These are phyloP conservation scores for Labeo catla DNA, from an alignment of 2,113 vertebrate genomes.

Conservation along the genomic window DNA sequence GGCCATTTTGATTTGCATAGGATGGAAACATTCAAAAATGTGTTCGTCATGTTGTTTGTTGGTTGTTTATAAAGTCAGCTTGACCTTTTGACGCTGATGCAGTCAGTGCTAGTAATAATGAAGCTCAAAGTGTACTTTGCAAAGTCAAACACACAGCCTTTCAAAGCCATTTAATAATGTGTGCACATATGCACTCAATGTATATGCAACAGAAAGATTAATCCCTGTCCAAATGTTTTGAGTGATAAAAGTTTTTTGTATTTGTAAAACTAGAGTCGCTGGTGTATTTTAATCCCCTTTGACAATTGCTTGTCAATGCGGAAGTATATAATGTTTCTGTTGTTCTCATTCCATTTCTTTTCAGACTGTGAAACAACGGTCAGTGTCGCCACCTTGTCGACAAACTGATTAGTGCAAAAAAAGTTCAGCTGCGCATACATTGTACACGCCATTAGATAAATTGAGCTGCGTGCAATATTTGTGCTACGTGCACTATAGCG, in stretches of 20 bases:
- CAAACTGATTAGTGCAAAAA: neutral
- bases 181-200: too few relatives aligned
- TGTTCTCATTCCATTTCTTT: neutral
- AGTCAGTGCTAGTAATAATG: neutral
- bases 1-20: constrained; percentile 29
- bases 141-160: neutral
- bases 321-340: neutral
- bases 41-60: neutral
- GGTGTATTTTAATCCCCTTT: neutral
- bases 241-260: neutral
- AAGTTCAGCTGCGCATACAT: neutral
- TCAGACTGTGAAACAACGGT: neutral
- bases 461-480: too few relatives aligned
- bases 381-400: neutral
- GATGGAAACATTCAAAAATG: neutral
- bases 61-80: neutral
- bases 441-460: neutral
- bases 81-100: neutral
- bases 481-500: neutral
- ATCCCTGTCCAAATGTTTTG: neutral
- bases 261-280: too few relatives aligned
- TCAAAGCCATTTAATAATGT: neutral
- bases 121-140: neutral
- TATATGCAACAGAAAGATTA: neutral
- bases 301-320: neutral